A percentile compares a stretch with the other conserved stretches of the same genome.
Evolutionary conservation across 2,888 invertebrate species (phyloP).

Genomic region (Sarcophaga caerulescens): DNA sequence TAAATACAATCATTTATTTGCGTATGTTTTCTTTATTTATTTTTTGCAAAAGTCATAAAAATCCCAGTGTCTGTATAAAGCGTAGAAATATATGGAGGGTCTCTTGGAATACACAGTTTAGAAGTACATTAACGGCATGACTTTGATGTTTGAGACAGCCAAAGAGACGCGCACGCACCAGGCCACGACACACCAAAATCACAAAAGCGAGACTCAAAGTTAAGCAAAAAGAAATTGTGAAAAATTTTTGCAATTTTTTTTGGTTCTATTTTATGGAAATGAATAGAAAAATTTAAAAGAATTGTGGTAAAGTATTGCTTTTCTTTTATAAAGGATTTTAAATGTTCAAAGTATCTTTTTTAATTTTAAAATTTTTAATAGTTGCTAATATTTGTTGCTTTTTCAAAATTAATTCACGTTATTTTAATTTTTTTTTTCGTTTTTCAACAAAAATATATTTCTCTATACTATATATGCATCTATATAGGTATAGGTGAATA

Average conservation of each 20-base stretch:
- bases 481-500: slow-evolving; percentile 20
- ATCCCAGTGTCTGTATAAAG: slow-evolving; percentile 35
- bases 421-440: slow-evolving; percentile 16
- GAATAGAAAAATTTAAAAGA: too few species aligned
- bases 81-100: not conserved
- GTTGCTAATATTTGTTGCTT: not conserved
- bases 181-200: slow-evolving; percentile 25
- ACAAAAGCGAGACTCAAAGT: not conserved
- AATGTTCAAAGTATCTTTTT: not conserved
- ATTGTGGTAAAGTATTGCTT: not conserved
- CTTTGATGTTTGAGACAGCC: slow-evolving; percentile 65
- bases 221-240: slow-evolving; percentile 22
- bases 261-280: not conserved
- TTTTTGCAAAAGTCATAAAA: slow-evolving; percentile 17
- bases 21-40: not conserved
- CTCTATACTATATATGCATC: slow-evolving; percentile 5
- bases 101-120: slow-evolving; percentile 20
- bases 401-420: not conserved
- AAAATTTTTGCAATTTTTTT: not conserved
- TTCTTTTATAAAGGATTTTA: not conserved
- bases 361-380: not conserved
- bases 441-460: slow-evolving; percentile 10
- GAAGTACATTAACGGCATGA: slow-evolving; percentile 54
- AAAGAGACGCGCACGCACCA: slow-evolving; percentile 67
- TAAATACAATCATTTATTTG: not conserved